Evolutionary conservation across 2,113 vertebrate species (phyloP).

Genomic region (Aptenodytes forsteri): DNA sequence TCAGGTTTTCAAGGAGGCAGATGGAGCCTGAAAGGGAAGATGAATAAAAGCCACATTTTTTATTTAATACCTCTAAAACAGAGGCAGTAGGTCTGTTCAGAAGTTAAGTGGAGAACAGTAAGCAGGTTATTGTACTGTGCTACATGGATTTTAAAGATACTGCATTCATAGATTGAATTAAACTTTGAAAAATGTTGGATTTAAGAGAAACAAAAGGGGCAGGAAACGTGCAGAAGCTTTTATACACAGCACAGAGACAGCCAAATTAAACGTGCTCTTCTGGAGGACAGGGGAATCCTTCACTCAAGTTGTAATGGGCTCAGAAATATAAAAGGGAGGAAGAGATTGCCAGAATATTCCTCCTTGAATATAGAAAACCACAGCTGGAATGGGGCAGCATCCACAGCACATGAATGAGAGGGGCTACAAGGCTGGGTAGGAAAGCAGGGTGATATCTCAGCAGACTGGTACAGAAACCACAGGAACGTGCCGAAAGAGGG

Average conservation of each 20-base stretch:
- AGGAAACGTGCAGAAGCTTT: background rate
- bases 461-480: background rate
- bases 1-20: background rate
- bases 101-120: background rate
- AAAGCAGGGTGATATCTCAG: background rate
- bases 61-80: background rate
- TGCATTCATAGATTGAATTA: background rate
- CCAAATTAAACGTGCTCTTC: background rate
- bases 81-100: background rate
- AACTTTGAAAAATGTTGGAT: background rate
- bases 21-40: background rate
- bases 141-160: background rate
- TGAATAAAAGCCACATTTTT: background rate
- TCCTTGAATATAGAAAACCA: background rate
- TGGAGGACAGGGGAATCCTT: background rate
- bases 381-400: background rate
- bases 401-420: background rate
- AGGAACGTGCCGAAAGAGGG: rapidly evolving
- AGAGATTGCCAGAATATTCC: background rate
- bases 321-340: background rate
- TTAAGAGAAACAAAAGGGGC: background rate
- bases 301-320: background rate
- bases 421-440: background rate
- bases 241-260: background rate
- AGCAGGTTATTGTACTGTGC: background rate